phyloP scores from a whole-genome alignment of 1,140 invertebrate genomes.

The Bursaphelenchus mucronatus region DNA sequence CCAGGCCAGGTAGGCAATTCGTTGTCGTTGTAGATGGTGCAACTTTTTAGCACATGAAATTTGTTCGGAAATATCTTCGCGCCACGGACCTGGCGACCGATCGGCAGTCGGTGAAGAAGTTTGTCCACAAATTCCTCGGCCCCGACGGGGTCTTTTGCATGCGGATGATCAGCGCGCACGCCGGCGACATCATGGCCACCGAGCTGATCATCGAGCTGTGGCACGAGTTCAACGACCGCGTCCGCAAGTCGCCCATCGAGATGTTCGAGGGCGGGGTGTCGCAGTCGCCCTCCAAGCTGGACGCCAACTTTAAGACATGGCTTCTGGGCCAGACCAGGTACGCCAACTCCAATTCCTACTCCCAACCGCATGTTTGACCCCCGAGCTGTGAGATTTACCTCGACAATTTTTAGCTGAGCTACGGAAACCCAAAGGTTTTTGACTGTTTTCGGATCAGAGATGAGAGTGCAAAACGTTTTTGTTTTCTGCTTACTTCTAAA shows the following conservation, averaged over 20 bases:
- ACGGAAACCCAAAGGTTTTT: neutral
- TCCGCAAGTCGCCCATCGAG: constrained; percentile 54
- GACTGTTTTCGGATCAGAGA: neutral
- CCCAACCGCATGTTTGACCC: constrained; percentile 25
- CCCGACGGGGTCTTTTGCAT: constrained; percentile 64
- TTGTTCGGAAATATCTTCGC: constrained; percentile 56
- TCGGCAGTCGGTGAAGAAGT: constrained; percentile 60
- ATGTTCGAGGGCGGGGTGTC: constrained; percentile 61
- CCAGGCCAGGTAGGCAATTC: constrained; percentile 54
- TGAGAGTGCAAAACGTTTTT: too few relatives aligned
- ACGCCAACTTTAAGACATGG: constrained; percentile 60
- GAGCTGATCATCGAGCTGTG: constrained; percentile 64
- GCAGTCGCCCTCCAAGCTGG: constrained; percentile 57
- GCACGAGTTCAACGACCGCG: constrained; percentile 60
- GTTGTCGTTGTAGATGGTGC: neutral
- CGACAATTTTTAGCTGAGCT: constrained; percentile 1
- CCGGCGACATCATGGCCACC: constrained; percentile 65
- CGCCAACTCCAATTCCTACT: constrained; percentile 34
- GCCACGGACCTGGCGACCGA: constrained; percentile 60
- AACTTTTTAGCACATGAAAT: constrained; percentile 60
- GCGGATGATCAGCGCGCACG: constrained; percentile 63
- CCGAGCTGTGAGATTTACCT: constrained; percentile 7
- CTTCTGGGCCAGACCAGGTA: constrained; percentile 53
- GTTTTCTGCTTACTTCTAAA: too few relatives aligned
- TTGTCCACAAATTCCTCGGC: constrained; percentile 64